Evolutionary conservation across 2,888 invertebrate genomes (phyloP).

Genomic region (Macrosoma leucophasiata): DNA sequence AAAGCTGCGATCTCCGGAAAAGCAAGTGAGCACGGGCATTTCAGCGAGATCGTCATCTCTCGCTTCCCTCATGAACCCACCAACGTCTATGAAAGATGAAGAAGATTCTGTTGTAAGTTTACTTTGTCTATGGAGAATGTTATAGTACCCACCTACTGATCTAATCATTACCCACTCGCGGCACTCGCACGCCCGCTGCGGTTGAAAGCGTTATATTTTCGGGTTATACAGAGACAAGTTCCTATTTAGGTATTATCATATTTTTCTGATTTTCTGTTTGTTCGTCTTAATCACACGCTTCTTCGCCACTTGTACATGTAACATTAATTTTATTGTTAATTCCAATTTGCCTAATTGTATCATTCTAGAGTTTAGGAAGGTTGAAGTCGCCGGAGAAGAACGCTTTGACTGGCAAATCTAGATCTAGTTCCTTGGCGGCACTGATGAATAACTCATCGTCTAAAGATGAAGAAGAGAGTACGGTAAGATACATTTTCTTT

Average conservation of each 20-base stretch:
- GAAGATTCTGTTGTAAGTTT: slow-evolving; percentile 35
- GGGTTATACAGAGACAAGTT: too few relatives aligned
- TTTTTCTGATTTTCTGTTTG: too few relatives aligned
- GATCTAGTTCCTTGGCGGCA: slow-evolving; percentile 52
- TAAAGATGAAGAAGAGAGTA: slow-evolving; percentile 49
- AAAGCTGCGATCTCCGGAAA: slow-evolving; percentile 74
- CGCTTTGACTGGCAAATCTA: slow-evolving; percentile 33
- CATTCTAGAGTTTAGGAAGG: slow-evolving; percentile 39
- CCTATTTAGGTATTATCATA: too few relatives aligned
- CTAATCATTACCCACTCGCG: too few relatives aligned
- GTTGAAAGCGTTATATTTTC: too few relatives aligned
- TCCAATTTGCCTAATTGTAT: too few relatives aligned
- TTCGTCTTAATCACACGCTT: too few relatives aligned
- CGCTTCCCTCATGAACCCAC: slow-evolving; percentile 58
- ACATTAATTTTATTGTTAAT: too few relatives aligned
- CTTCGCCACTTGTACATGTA: too few relatives aligned
- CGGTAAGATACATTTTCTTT: slow-evolving; percentile 36
- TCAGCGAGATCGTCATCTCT: slow-evolving; percentile 63
- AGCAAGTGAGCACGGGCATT: slow-evolving; percentile 51
- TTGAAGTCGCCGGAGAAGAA: slow-evolving; percentile 47
- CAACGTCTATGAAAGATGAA: slow-evolving; percentile 45
- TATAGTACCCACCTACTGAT: too few relatives aligned
- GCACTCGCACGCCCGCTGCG: too few relatives aligned
- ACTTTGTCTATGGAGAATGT: background rate
- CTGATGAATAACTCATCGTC: slow-evolving; percentile 55